These are phyloP conservation scores for Tympanuchus pallidicinctus DNA, from an alignment of 2,113 vertebrate species.

Conservation along the genomic window DNA sequence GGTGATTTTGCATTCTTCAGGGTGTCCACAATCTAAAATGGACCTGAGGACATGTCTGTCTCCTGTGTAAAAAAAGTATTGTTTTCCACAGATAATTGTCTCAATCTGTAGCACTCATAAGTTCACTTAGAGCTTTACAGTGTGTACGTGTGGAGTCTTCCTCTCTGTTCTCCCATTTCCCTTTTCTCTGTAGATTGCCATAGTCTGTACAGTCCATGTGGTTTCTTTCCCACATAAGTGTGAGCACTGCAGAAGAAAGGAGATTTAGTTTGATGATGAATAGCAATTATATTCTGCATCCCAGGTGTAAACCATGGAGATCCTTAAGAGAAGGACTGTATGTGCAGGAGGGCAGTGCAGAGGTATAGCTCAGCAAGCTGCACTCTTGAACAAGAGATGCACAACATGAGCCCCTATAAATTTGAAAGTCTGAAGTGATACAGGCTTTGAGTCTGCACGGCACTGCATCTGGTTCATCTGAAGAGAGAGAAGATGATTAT, in stretches of 20 bases:
- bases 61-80: not conserved
- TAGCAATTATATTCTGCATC: not conserved
- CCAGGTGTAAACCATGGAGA: not conserved
- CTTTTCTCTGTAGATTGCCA: not conserved
- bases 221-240: not conserved
- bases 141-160: not conserved
- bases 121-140: not conserved
- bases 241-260: not conserved
- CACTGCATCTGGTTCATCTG: not conserved
- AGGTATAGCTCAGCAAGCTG: accelerated
- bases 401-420: not conserved
- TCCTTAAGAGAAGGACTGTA: not conserved
- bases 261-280: not conserved
- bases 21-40: not conserved
- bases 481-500: not conserved
- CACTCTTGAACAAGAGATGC: not conserved
- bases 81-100: not conserved
- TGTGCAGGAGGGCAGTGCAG: not conserved
- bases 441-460: accelerated
- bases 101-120: not conserved
- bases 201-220: not conserved
- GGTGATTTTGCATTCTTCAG: not conserved
- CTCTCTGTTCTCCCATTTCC: not conserved
- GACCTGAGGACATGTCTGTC: not conserved
- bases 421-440: not conserved